phyloP scores from a whole-genome alignment of 2,113 vertebrate genomes.

The Phalacrocorax aristotelis region DNA sequence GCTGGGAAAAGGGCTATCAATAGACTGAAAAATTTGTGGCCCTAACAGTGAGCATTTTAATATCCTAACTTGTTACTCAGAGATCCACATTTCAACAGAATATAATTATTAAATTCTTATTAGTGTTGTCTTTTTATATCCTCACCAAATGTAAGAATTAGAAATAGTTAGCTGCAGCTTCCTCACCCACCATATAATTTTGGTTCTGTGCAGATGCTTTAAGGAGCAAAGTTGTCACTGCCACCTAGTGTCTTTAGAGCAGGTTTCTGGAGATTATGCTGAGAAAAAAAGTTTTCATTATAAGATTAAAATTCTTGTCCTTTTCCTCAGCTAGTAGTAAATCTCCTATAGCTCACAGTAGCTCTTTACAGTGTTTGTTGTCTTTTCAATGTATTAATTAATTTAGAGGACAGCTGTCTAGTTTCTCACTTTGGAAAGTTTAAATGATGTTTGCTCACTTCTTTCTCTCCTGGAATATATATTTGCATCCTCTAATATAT shows the following conservation, averaged over 20 bases:
- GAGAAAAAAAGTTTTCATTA: background rate
- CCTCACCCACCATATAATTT: background rate
- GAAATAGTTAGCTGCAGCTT: background rate
- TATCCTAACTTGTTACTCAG: background rate
- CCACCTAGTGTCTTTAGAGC: constrained; percentile 38
- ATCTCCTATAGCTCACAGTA: background rate
- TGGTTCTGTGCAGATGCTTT: background rate
- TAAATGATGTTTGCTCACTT: background rate
- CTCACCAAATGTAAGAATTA: background rate
- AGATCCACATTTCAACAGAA: background rate
- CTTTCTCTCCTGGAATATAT: background rate
- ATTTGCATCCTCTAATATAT: background rate
- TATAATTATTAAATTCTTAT: background rate
- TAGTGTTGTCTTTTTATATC: background rate
- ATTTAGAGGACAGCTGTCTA: background rate
- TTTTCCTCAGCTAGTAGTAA: background rate
- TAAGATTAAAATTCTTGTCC: background rate
- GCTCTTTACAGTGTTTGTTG: background rate
- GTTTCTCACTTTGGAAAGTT: background rate
- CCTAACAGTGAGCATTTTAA: background rate
- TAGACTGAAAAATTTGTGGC: background rate
- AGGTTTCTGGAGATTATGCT: background rate
- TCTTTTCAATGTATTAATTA: background rate
- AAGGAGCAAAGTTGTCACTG: background rate
- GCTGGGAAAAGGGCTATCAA: background rate